Conservation (phyloP, 1,140 invertebrate genomes). For the Littorina saxatilis region DNA sequence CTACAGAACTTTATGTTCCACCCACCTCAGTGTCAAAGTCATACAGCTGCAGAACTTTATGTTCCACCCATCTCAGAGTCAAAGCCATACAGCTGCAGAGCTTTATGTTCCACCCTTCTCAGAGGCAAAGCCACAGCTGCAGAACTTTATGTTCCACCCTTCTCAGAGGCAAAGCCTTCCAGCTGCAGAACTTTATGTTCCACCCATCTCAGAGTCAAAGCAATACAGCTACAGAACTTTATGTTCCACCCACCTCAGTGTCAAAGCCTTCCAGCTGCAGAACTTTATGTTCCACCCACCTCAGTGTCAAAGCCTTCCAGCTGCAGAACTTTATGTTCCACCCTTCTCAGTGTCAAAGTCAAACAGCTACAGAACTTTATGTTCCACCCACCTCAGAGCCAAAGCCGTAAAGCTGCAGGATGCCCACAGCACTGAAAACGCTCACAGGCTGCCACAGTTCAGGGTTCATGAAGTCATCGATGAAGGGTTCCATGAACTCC, state of each 20-base stretch:
- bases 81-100: too few species aligned
- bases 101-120: too few species aligned
- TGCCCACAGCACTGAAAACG: neutral
- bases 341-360: neutral
- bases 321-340: neutral
- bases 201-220: too few species aligned
- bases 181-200: too few species aligned
- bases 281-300: too few species aligned
- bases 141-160: too few species aligned
- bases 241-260: neutral
- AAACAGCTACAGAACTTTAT: neutral
- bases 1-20: too few species aligned
- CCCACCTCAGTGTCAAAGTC: too few species aligned
- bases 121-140: too few species aligned
- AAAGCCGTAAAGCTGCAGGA: constrained; percentile 21
- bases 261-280: neutral
- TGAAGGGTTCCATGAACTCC: neutral
- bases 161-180: too few species aligned
- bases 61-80: neutral
- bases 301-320: neutral
- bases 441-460: neutral
- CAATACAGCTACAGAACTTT: too few species aligned
- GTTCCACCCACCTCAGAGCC: constrained; percentile 6
- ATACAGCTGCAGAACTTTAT: too few species aligned
- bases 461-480: constrained; percentile 25